Conservation (phyloP, 1,140 invertebrate species). For the Zeugodacus cucurbitae region DNA sequence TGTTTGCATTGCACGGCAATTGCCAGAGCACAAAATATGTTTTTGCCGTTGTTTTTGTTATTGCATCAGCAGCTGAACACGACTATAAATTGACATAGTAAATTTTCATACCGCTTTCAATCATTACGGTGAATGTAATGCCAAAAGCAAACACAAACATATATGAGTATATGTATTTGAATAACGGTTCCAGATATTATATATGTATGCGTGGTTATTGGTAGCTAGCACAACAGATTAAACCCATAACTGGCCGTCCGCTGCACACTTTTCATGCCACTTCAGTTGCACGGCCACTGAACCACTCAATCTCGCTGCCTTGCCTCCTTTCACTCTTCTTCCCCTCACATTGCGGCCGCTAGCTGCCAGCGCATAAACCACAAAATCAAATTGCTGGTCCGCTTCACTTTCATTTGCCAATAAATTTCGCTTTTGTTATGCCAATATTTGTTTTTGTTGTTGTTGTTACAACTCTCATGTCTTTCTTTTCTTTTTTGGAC, state of each 20-base stretch:
- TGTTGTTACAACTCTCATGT: background rate
- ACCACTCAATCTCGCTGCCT: background rate
- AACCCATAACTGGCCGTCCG: background rate
- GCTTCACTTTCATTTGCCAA: conserved; percentile 23
- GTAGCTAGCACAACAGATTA: background rate
- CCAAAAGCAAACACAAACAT: background rate
- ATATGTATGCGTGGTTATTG: background rate
- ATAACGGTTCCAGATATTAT: background rate
- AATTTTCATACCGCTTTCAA: background rate
- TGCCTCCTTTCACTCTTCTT: background rate
- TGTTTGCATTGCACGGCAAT: background rate
- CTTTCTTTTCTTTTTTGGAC: background rate
- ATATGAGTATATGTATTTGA: too few relatives aligned
- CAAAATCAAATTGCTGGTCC: background rate
- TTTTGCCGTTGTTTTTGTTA: background rate
- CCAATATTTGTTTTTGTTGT: background rate
- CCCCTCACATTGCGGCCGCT: background rate
- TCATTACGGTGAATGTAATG: background rate
- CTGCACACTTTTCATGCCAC: background rate
- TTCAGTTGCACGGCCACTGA: background rate
- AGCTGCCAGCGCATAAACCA: background rate
- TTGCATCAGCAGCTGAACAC: background rate
- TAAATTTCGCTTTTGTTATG: conserved; percentile 31
- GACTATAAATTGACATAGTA: background rate
- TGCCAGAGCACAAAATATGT: background rate